Percentiles rank a stretch among this genome's conserved stretches.
Conservation (phyloP, 2,888 invertebrate genomes). For the Dendrolimus pini region DNA sequence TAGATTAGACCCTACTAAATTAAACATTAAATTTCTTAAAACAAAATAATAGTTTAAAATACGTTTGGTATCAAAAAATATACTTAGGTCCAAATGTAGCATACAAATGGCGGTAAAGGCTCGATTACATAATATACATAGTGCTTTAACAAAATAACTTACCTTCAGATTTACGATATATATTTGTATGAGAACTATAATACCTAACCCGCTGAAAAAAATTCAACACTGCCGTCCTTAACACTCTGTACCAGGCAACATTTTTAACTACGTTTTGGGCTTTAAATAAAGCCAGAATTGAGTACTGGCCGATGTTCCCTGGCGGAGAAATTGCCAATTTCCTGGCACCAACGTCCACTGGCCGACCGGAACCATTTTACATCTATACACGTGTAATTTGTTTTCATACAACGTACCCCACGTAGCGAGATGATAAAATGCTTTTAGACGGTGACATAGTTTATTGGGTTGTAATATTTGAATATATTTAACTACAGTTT, state of each 20-base stretch:
- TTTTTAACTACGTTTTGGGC: constrained; percentile 5
- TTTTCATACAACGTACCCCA: constrained; percentile 20
- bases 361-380: constrained; percentile 29
- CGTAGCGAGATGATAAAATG: neutral
- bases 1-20: no score
- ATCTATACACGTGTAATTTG: constrained; percentile 29
- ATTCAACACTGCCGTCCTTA: no score
- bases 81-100: no score
- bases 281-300: constrained; percentile 24
- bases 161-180: no score
- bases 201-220: no score
- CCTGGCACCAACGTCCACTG: constrained; percentile 38
- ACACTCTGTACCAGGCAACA: neutral
- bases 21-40: no score
- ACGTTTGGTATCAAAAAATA: no score
- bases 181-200: no score
- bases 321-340: constrained; percentile 62
- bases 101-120: no score
- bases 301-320: constrained; percentile 16
- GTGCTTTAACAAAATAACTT: no score
- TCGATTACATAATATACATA: no score
- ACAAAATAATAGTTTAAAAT: no score
- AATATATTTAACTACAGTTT: neutral
- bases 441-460: neutral
- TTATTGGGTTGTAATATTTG: neutral